Evolutionary conservation across 2,888 invertebrate species (phyloP).

Genomic region (Drosophila pseudotalamancana): DNA sequence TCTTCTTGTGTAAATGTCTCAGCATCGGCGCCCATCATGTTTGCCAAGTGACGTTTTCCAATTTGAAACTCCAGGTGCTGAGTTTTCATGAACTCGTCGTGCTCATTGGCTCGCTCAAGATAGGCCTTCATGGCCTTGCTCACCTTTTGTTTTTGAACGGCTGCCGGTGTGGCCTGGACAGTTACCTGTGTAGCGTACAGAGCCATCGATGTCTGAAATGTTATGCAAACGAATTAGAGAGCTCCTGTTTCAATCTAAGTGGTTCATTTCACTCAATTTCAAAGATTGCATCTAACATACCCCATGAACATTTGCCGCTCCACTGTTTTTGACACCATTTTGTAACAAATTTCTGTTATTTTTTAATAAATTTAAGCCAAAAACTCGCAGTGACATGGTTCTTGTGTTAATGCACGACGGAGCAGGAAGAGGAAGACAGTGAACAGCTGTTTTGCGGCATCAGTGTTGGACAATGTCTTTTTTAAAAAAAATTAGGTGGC

Average conservation of each 20-base stretch:
- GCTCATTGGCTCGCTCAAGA: slow-evolving; percentile 91
- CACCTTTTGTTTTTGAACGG: slow-evolving; percentile 86
- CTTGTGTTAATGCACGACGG: slow-evolving; percentile 18
- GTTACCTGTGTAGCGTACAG: slow-evolving; percentile 77
- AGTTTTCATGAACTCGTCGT: slow-evolving; percentile 93
- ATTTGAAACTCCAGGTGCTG: slow-evolving; percentile 93
- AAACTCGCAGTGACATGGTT: slow-evolving; percentile 76
- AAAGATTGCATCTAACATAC: slow-evolving; percentile 36
- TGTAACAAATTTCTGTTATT: slow-evolving; percentile 73
- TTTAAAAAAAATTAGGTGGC: slow-evolving; percentile 22
- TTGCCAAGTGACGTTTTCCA: slow-evolving; percentile 97
- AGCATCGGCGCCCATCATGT: slow-evolving; percentile 98
- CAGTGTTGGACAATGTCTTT: slow-evolving; percentile 21
- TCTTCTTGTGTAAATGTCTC: slow-evolving; percentile 94
- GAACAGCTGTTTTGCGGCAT: slow-evolving; percentile 48
- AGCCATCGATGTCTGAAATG: slow-evolving; percentile 48
- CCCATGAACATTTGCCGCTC: slow-evolving; percentile 17
- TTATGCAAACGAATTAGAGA: slow-evolving; percentile 61
- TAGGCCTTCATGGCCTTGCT: slow-evolving; percentile 96
- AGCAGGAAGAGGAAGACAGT: slow-evolving; percentile 27
- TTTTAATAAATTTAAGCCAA: slow-evolving; percentile 77
- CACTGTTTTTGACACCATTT: slow-evolving; percentile 53
- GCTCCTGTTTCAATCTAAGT: neutral
- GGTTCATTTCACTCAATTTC: slow-evolving; percentile 24
- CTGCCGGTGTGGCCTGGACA: slow-evolving; percentile 77